A percentile compares a stretch with the other conserved stretches of the same genome.
Conservation (phyloP, 2,888 invertebrate genomes). For the Onthophagus sagittarius region DNA sequence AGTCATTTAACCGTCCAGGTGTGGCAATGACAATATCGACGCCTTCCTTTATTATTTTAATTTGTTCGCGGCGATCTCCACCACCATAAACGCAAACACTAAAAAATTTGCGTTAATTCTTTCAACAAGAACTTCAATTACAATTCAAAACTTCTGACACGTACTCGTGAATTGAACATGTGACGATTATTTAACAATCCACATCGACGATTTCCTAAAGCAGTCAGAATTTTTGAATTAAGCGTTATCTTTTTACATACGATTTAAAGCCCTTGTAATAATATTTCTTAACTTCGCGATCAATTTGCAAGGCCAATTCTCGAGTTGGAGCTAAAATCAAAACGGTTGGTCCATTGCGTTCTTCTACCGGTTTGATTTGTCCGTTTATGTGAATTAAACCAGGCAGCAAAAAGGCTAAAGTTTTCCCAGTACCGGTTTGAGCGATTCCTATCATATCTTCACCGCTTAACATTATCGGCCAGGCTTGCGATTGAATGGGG, state of each 20-base stretch:
- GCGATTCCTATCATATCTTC: slow-evolving; percentile 95
- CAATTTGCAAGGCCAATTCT: slow-evolving; percentile 90
- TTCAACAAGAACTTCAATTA: not conserved
- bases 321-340: slow-evolving; percentile 89
- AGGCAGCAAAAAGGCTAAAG: slow-evolving; percentile 88
- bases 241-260: slow-evolving; percentile 48
- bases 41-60: slow-evolving; percentile 68
- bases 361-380: slow-evolving; percentile 67
- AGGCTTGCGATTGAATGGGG: slow-evolving; percentile 90
- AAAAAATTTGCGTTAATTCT: slow-evolving; percentile 25
- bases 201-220: too few species aligned
- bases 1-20: slow-evolving; percentile 88
- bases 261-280: slow-evolving; percentile 82
- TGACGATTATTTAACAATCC: too few species aligned
- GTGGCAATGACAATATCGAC: slow-evolving; percentile 95
- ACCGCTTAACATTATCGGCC: slow-evolving; percentile 90
- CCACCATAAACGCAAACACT: slow-evolving; percentile 92
- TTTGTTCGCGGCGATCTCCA: slow-evolving; percentile 75
- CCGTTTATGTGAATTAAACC: slow-evolving; percentile 90
- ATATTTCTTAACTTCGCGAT: slow-evolving; percentile 87
- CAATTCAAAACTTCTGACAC: not conserved
- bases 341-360: slow-evolving; percentile 79
- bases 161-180: not conserved
- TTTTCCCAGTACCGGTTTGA: slow-evolving; percentile 90
- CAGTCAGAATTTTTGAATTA: not conserved